Evolutionary conservation across 2,888 invertebrate species (phyloP).

Genomic region (Lysandra coridon): DNA sequence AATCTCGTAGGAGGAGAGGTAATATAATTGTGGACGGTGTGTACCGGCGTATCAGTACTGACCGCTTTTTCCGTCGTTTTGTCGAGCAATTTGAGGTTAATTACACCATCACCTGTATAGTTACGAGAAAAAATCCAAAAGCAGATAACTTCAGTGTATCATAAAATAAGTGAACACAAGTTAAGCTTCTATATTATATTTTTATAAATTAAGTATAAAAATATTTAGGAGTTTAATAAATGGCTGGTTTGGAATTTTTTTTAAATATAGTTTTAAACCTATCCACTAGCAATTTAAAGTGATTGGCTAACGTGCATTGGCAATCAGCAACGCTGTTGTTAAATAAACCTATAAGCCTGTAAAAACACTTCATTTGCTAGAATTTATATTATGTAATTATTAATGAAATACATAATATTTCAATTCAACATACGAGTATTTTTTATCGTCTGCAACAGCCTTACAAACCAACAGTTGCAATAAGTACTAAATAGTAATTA

Average conservation of each 20-base stretch:
- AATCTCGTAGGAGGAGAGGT: not conserved
- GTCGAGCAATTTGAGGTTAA: slow-evolving; percentile 13
- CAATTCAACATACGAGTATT: not conserved
- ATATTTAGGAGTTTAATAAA: too few species aligned
- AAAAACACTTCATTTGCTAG: too few species aligned
- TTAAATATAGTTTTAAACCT: too few species aligned
- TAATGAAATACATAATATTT: not conserved
- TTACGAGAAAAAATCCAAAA: not conserved
- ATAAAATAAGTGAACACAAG: not conserved
- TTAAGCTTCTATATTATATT: too few species aligned
- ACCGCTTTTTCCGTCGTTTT: slow-evolving; percentile 12
- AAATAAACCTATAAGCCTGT: too few species aligned
- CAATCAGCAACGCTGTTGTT: too few species aligned
- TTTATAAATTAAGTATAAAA: too few species aligned
- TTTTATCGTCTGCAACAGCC: not conserved
- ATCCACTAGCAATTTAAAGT: too few species aligned
- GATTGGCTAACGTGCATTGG: too few species aligned
- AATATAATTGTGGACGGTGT: not conserved
- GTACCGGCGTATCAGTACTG: slow-evolving; percentile 8
- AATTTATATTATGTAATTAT: too few species aligned
- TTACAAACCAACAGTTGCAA: slow-evolving; percentile 5
- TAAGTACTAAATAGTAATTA: slow-evolving; percentile 15
- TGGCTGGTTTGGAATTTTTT: too few species aligned
- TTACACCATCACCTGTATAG: slow-evolving; percentile 12
- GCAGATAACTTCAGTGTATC: not conserved